A percentile compares a stretch with the other conserved stretches of the same genome.
Evolutionary conservation across 2,888 invertebrate genomes (phyloP).

Genomic region (Vanessa cardui): DNA sequence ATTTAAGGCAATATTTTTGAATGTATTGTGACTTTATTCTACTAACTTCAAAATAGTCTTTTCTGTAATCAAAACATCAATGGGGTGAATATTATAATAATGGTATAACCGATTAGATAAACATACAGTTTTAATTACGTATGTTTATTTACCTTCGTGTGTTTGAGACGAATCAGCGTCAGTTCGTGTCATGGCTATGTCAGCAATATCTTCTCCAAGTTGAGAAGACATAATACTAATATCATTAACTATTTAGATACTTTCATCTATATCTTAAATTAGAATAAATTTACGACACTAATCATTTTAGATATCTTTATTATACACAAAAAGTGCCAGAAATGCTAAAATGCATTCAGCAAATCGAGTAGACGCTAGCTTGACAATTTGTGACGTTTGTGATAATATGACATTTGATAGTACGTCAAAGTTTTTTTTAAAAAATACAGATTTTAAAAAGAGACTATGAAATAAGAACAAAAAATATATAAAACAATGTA

Average conservation of each 20-base stretch:
- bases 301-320: neutral
- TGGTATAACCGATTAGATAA: neutral
- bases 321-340: neutral
- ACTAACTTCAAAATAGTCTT: too few species aligned
- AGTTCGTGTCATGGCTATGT: slow-evolving; percentile 64
- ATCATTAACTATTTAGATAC: neutral
- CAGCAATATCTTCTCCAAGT: slow-evolving; percentile 65
- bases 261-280: neutral
- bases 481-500: too few species aligned
- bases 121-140: slow-evolving; percentile 4
- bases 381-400: neutral
- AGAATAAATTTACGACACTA: neutral
- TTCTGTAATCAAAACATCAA: too few species aligned
- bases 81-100: too few species aligned
- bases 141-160: slow-evolving; percentile 74
- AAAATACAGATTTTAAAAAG: too few species aligned
- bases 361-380: neutral
- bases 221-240: slow-evolving; percentile 48
- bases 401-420: neutral
- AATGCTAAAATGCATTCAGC: neutral
- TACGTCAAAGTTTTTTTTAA: too few species aligned
- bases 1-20: too few species aligned
- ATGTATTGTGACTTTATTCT: too few species aligned
- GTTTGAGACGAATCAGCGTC: slow-evolving; percentile 73
- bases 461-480: too few species aligned